phyloP scores from a whole-genome alignment of 2,113 vertebrate genomes.

The Grammomys dolichurus region DNA sequence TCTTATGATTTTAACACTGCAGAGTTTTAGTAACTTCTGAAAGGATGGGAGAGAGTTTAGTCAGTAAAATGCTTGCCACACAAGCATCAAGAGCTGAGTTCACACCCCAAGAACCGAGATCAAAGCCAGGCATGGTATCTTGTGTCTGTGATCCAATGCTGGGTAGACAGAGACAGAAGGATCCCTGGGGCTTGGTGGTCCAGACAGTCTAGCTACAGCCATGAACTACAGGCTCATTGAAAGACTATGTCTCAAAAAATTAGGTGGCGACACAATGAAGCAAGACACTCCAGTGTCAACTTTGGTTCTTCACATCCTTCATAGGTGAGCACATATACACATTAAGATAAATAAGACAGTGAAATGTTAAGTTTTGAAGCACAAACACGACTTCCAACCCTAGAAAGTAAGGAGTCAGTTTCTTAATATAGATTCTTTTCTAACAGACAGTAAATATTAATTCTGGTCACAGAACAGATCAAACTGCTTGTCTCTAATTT shows the following conservation, averaged over 20 bases:
- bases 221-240: not conserved
- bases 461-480: slow-evolving; percentile 2
- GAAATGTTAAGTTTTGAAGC: slow-evolving; percentile 32
- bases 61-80: not conserved
- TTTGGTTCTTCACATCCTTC: too few relatives aligned
- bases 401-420: not conserved
- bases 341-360: not conserved
- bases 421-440: not conserved
- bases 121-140: not conserved
- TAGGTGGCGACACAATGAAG: not conserved
- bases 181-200: too few relatives aligned
- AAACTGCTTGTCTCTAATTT: not conserved
- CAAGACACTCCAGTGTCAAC: not conserved
- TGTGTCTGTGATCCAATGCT: too few relatives aligned
- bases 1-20: slow-evolving; percentile 28
- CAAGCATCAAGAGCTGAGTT: not conserved
- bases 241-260: not conserved
- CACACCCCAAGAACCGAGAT: not conserved
- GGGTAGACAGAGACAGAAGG: not conserved
- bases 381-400: not conserved
- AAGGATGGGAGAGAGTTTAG: too few relatives aligned
- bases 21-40: not conserved
- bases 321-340: not conserved
- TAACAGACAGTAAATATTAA: not conserved
- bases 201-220: not conserved